A percentile compares a stretch with the other conserved stretches of the same genome.
These are phyloP conservation scores for Leptosomus discolor DNA, from an alignment of 2,113 vertebrate genomes.

Conservation along the genomic window DNA sequence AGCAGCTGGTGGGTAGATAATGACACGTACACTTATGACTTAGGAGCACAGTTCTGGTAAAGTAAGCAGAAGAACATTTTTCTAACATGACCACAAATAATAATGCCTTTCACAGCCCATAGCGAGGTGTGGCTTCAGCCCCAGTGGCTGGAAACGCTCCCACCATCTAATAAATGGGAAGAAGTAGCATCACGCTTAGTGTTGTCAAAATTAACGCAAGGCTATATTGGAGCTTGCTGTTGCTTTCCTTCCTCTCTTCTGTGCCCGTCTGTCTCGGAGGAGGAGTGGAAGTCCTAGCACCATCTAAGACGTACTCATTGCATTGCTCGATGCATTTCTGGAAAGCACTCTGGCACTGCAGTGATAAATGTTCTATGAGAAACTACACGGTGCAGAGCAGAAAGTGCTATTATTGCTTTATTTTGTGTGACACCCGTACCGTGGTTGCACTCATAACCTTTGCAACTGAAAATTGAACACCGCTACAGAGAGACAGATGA, in stretches of 20 bases:
- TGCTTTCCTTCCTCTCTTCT: background rate
- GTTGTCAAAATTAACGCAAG: background rate
- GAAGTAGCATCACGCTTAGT: background rate
- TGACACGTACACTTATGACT: background rate
- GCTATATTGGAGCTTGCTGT: background rate
- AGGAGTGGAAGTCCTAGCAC: background rate
- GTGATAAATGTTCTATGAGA: background rate
- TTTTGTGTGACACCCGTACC: background rate
- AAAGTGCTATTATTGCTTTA: background rate
- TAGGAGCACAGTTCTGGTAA: background rate
- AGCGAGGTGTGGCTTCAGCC: background rate
- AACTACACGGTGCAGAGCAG: fast-evolving
- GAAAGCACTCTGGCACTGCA: background rate
- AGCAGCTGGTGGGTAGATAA: background rate
- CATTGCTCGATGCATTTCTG: background rate
- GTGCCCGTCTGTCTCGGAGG: fast-evolving
- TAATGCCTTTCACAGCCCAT: background rate
- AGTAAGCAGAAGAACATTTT: background rate
- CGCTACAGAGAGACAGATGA: background rate
- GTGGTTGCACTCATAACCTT: background rate
- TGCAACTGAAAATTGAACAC: background rate
- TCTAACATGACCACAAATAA: background rate
- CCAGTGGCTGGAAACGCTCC: background rate
- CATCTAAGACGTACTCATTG: fast-evolving
- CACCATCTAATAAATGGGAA: background rate